Conservation (phyloP, 2,797 vertebrate species). For the Salmo trutta region DNA sequence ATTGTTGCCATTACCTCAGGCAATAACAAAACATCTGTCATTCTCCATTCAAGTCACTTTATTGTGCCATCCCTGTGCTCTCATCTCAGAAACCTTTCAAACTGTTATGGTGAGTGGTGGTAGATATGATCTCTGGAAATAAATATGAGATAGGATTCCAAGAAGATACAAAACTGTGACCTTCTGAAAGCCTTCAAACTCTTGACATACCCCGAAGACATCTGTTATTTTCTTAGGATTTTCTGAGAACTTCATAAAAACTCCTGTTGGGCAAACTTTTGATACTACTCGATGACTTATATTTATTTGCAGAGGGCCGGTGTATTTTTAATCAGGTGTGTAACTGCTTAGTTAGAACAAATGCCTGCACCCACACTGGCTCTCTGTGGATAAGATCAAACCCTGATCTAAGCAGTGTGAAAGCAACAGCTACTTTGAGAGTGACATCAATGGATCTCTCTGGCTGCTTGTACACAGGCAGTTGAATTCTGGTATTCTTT, state of each 20-base stretch:
- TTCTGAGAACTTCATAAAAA: background rate
- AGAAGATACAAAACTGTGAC: background rate
- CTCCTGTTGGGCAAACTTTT: no score
- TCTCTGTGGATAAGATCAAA: background rate
- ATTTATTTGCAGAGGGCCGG: no score
- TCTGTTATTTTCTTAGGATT: slow-evolving; percentile 2
- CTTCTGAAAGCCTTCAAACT: slow-evolving; percentile 10
- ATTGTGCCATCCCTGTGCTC: background rate
- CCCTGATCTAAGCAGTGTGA: background rate
- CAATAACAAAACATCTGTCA: background rate
- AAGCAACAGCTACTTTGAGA: background rate
- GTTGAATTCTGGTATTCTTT: no score
- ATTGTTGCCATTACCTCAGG: background rate
- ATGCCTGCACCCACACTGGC: background rate
- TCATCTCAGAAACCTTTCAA: background rate
- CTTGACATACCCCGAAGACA: slow-evolving; percentile 3
- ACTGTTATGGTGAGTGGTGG: no score
- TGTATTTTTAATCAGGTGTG: no score
- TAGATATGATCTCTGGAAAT: background rate
- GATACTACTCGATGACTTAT: no score
- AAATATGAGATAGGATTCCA: background rate
- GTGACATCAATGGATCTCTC: no score
- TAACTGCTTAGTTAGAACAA: background rate
- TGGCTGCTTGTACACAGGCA: no score
- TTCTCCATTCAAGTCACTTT: background rate